Evolutionary conservation across 1,140 invertebrate species (phyloP).

Genomic region (Mesaphorura yosii): DNA sequence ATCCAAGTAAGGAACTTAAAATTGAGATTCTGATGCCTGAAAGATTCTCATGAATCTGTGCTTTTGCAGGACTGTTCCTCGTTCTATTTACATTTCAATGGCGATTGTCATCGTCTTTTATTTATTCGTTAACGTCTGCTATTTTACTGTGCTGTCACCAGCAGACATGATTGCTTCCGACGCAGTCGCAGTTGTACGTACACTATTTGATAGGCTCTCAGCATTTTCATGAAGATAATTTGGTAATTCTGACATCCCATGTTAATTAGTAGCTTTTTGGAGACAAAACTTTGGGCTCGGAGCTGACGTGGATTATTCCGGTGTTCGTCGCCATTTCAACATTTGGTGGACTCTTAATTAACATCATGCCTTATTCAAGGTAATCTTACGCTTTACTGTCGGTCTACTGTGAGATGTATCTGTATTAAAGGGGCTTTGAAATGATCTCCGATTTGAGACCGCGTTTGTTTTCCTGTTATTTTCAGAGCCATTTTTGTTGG

Average conservation of each 20-base stretch:
- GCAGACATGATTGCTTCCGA: slow-evolving; percentile 66
- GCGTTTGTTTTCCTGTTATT: no score
- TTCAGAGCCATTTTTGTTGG: slow-evolving; percentile 77
- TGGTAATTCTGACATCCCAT: slow-evolving; percentile 16
- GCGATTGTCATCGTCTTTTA: slow-evolving; percentile 79
- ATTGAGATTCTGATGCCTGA: not conserved
- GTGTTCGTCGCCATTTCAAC: slow-evolving; percentile 76
- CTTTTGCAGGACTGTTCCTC: slow-evolving; percentile 63
- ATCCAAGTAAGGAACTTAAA: slow-evolving; percentile 51
- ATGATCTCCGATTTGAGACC: no score
- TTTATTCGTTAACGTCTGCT: slow-evolving; percentile 82
- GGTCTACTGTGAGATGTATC: no score
- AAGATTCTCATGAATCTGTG: not conserved
- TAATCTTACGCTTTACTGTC: slow-evolving; percentile 12
- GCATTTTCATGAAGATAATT: not conserved
- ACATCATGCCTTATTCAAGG: slow-evolving; percentile 74
- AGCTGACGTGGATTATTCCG: slow-evolving; percentile 74
- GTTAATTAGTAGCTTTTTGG: slow-evolving; percentile 56
- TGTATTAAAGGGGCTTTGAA: no score
- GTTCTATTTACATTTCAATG: slow-evolving; percentile 82
- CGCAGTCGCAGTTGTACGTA: slow-evolving; percentile 77
- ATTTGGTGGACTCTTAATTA: slow-evolving; percentile 75
- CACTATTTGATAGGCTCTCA: not conserved
- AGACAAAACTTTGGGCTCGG: slow-evolving; percentile 60
- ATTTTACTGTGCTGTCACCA: slow-evolving; percentile 70